Evolutionary conservation across 2,888 invertebrate genomes (phyloP).

Genomic region (Dasysyrphus tricinctus): DNA sequence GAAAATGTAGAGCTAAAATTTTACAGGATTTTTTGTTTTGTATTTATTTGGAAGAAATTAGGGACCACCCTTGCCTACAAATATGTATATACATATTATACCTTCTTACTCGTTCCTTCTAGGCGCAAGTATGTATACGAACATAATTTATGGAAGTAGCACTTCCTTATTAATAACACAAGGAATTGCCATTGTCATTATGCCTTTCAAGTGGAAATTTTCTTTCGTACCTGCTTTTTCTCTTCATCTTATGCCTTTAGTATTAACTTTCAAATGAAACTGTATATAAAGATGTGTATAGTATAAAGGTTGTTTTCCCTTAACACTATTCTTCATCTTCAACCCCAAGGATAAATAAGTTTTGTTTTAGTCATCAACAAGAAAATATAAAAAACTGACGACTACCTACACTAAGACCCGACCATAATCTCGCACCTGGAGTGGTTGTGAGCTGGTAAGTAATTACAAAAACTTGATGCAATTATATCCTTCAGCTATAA

Average conservation of each 20-base stretch:
- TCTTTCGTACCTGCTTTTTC: conserved; percentile 11
- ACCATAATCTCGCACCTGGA: conserved; percentile 50
- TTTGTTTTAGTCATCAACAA: conserved; percentile 53
- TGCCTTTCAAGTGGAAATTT: conserved; percentile 63
- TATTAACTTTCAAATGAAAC: conserved; percentile 14
- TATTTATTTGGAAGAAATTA: no score
- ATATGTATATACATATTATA: no score
- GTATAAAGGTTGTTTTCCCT: conserved; percentile 22
- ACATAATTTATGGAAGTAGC: conserved; percentile 73
- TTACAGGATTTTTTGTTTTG: no score
- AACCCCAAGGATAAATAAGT: conserved; percentile 57
- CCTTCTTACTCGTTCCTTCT: neutral
- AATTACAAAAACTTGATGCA: conserved; percentile 57
- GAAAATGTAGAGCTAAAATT: no score
- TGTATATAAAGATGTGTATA: neutral
- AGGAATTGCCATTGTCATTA: conserved; percentile 73
- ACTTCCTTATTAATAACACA: conserved; percentile 75
- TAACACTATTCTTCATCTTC: conserved; percentile 19
- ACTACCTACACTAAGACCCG: neutral
- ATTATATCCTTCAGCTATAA: conserved; percentile 41
- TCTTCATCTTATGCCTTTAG: neutral
- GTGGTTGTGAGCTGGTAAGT: conserved; percentile 47
- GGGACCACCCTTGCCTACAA: no score
- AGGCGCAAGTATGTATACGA: neutral
- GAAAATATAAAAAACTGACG: neutral